Evolutionary conservation across 2,113 vertebrate genomes (phyloP).

Genomic region (Anhinga rufa): DNA sequence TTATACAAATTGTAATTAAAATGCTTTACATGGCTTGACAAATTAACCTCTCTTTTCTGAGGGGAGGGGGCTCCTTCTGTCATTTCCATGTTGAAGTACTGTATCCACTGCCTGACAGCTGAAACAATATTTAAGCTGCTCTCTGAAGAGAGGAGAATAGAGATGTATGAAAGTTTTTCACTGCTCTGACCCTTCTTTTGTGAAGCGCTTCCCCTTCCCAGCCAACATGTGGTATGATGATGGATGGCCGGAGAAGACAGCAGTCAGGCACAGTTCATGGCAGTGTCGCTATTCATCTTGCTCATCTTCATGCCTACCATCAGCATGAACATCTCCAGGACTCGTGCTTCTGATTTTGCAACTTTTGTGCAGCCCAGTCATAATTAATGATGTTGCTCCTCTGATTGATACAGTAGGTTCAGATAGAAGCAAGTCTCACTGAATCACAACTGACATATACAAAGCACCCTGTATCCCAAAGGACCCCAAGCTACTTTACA

Average conservation of each 20-base stretch:
- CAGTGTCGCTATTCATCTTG: slow-evolving; percentile 13
- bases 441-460: slow-evolving; percentile 23
- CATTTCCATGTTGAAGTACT: background rate
- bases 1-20: slow-evolving; percentile 80
- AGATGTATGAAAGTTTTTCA: background rate
- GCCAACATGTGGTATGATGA: background rate
- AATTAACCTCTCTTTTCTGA: background rate
- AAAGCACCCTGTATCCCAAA: background rate
- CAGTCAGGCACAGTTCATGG: slow-evolving; percentile 13
- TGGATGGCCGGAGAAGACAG: slow-evolving; percentile 6
- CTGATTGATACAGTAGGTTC: slow-evolving; percentile 16
- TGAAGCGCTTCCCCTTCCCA: background rate
- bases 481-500: background rate
- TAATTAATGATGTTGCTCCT: background rate
- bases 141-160: background rate
- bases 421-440: background rate
- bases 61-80: background rate
- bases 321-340: background rate
- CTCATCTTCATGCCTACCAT: background rate
- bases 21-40: slow-evolving; percentile 75
- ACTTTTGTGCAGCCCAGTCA: slow-evolving; percentile 12
- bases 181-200: background rate
- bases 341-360: background rate
- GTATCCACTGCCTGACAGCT: background rate
- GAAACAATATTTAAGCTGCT: background rate